Base-by-base conservation (phyloP, 2,113 vertebrate genomes). In the Neomonachus schauinslandi region DNA sequence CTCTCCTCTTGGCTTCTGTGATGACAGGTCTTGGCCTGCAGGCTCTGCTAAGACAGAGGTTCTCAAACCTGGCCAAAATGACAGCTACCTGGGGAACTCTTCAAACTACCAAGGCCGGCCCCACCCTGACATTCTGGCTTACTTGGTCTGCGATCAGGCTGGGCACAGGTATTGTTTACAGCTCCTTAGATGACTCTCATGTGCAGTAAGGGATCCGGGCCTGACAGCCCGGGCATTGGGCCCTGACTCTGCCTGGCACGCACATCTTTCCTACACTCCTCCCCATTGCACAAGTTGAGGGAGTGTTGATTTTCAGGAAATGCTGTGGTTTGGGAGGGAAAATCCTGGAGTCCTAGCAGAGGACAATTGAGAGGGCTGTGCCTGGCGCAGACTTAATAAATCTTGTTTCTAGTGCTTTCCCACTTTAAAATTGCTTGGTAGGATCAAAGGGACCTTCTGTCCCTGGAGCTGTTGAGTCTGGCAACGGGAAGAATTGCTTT, bases 401-500 rank as follows among this genome's bases (percentile, higher is more conserved):
- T 59, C 61, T 86, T 65, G 31, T 84, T 69, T 86, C 84, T 82
- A 79, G 89, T 46, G 33, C 33, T 96, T 95, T 74, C 65, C 51
- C 4, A 69, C 93, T 91, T 97, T 28, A 89, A 49, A 81, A n/a
- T 76, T 82, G 33, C 46, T 80, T 89, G 39, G 36, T 69, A 83
- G 53, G 65, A 91, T 93, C 92, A 76, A 96, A 93, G 59, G 19
- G 33, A 71, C 28, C 39, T 89, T 82, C 79, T 92, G 65, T 36
- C 28, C 77, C 42, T 18, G 18, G 31, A 93, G 93, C 89, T 97
- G 39, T 91, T 77, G n/a, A 91, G 51, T 77, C 46, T 89, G 95
- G 65, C 69, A 91, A 21, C 14, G 76, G 55, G 19, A 65, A 97
- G 61, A 92, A 71, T 71, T 46, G 1, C 97, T 79, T 97, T 88